phyloP scores from a whole-genome alignment of 2,888 invertebrate species.

The Blastobasis lacticolella region DNA sequence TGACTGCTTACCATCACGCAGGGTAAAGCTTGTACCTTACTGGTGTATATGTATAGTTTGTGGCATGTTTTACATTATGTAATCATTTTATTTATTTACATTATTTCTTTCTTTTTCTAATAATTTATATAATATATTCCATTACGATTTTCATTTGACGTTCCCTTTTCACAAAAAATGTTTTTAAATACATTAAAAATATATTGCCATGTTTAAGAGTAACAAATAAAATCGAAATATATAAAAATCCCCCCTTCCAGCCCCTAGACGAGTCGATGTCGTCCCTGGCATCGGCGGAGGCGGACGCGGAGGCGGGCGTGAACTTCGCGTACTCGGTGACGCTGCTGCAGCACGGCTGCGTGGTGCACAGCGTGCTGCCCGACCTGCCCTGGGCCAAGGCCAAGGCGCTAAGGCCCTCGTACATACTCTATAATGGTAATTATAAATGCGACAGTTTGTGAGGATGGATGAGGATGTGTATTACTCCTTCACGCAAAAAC shows the following conservation, averaged over 20 bases:
- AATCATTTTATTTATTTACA: too few species aligned
- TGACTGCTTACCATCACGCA: too few species aligned
- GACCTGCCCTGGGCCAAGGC: conserved; percentile 87
- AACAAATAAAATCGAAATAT: too few species aligned
- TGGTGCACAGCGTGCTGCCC: conserved; percentile 87
- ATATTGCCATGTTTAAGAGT: too few species aligned
- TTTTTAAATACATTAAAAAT: too few species aligned
- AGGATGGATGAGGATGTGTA: background rate
- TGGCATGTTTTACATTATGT: too few species aligned
- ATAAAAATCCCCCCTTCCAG: conserved; percentile 31
- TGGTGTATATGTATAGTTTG: too few species aligned
- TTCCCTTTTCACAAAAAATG: too few species aligned
- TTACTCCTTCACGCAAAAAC: background rate
- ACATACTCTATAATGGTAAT: conserved; percentile 79
- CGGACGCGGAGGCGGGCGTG: conserved; percentile 77
- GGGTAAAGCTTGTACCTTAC: too few species aligned
- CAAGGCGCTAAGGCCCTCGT: conserved; percentile 83
- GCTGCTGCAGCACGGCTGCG: conserved; percentile 86
- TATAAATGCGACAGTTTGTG: background rate
- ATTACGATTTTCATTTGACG: too few species aligned
- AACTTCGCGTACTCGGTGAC: conserved; percentile 91
- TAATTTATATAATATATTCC: too few species aligned
- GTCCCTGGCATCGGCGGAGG: conserved; percentile 60
- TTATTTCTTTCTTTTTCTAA: too few species aligned
- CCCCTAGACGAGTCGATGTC: conserved; percentile 74